Evolutionary conservation across 2,113 vertebrate species (phyloP), one percentile per base, ranked within the genome.

Genomic region (Oncorhynchus nerka): DNA sequence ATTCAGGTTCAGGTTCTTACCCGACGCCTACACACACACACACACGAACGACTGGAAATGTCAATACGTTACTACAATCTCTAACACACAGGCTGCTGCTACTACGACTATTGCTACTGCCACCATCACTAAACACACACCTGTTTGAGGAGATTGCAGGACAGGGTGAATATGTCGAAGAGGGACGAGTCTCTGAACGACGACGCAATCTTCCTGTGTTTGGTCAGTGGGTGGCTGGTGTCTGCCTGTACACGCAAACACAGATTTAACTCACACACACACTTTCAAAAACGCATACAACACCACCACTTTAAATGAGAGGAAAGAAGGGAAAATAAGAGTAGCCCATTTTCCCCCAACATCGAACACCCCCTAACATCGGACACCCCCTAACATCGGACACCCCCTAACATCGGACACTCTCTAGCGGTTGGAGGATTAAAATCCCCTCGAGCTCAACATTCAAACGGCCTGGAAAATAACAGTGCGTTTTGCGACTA

Each of bases 121-220:
- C 48, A 61, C 12, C 7, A 4, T 16, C 28, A 49, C 32, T 34
- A 45, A 45, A 45, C 39, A 67, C 34, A 66, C 77, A 97, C 97
- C 97, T 99, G 97, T 88, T 98, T 99, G 70, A 99, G 93, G 77
- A 99, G 95, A 85, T 97, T 99, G 85, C 98, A 99, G 76, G 98
- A 99, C 20, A 99, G 95, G 0, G 97, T 99, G 93, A 99, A 99
- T 86, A 99, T 99, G 91, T 99, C 98, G 70, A 98, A 99, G 22
- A 99, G 91, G 0, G 98, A 98, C 0, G 97, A 97, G 71, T 99
- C 98, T 90, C 98, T 93, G 92, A 99, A 99, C 3, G 98, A 99
- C 0, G 97, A 99, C 0, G 98, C 97, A 4, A 99, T 99, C 93
- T 99, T 99, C 91, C 98, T 95, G 90, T 99, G 98, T 91, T 99